Evolutionary conservation across 2,888 invertebrate genomes (phyloP).

Genomic region (Choreutis nemorana): DNA sequence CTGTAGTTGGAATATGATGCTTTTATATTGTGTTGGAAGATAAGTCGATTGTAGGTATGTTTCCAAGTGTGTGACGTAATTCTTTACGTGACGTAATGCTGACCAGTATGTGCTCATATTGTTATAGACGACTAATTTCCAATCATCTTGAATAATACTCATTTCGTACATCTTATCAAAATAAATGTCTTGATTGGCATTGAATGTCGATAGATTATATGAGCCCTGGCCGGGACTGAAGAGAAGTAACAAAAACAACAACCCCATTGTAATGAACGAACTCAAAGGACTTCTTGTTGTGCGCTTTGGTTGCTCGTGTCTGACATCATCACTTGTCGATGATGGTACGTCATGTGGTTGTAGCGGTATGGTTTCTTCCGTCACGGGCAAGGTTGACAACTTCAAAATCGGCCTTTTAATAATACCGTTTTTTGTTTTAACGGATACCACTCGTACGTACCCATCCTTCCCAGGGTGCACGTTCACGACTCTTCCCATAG

Average conservation of each 20-base stretch:
- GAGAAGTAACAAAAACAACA: conserved; percentile 4
- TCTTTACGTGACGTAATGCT: conserved; percentile 6
- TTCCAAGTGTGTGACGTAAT: conserved; percentile 5
- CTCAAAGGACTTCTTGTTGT: background rate
- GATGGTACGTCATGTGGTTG: conserved; percentile 1
- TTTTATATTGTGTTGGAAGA: conserved; percentile 6
- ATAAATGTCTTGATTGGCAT: conserved; percentile 4
- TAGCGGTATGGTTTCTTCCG: background rate
- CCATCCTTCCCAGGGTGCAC: conserved; percentile 13
- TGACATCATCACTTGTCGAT: background rate
- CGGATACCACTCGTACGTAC: conserved; percentile 8
- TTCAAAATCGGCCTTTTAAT: conserved; percentile 5
- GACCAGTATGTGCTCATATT: conserved; percentile 8
- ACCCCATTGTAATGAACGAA: conserved; percentile 1
- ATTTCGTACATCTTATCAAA: conserved; percentile 5
- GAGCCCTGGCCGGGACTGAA: background rate
- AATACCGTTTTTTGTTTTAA: conserved; percentile 10
- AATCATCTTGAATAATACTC: conserved; percentile 7
- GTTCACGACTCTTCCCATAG: conserved; percentile 12
- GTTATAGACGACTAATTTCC: conserved; percentile 10
- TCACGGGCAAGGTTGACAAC: background rate
- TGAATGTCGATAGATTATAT: background rate
- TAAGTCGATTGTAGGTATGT: conserved; percentile 1
- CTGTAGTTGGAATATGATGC: conserved; percentile 8
- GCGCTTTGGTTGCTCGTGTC: background rate